Conservation (phyloP, 2,888 invertebrate species). For the Sinhomidia bicolor region DNA sequence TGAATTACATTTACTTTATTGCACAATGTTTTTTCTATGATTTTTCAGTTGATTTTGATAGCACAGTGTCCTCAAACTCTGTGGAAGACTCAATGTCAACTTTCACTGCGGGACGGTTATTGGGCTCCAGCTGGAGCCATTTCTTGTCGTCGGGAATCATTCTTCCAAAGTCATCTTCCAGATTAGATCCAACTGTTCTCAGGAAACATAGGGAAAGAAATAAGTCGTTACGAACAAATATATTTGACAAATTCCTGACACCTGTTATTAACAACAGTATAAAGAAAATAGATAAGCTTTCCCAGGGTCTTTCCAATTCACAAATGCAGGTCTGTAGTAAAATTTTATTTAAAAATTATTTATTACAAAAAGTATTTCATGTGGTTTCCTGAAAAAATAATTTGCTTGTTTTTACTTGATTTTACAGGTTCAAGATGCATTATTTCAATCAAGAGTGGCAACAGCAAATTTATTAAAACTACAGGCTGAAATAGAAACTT, state of each 20-base stretch:
- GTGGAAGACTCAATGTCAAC: conserved; percentile 60
- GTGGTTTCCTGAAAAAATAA: neutral
- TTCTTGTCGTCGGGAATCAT: conserved; percentile 57
- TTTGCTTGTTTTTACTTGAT: neutral
- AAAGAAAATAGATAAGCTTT: conserved; percentile 76
- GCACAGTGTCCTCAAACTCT: conserved; percentile 68
- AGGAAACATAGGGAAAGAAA: conserved; percentile 77
- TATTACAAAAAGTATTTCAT: too few species aligned
- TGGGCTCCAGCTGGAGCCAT: conserved; percentile 59
- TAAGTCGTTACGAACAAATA: conserved; percentile 74
- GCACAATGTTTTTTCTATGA: neutral
- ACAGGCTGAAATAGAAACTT: conserved; percentile 73
- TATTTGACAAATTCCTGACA: conserved; percentile 76
- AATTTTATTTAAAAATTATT: neutral
- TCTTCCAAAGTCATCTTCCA: conserved; percentile 53
- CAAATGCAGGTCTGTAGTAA: conserved; percentile 76
- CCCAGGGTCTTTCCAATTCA: conserved; percentile 77
- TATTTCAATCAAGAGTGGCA: conserved; percentile 76
- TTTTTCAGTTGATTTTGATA: conserved; percentile 57
- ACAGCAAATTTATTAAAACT: conserved; percentile 75
- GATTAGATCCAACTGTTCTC: conserved; percentile 64
- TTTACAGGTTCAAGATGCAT: conserved; percentile 77
- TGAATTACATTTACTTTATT: too few species aligned
- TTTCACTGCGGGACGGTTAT: conserved; percentile 48
- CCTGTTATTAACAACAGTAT: conserved; percentile 75